Percentiles rank a stretch among this genome's conserved stretches.
Evolutionary conservation across 2,888 invertebrate genomes (phyloP).

Genomic region (Chaetogeoica ovagalla): DNA sequence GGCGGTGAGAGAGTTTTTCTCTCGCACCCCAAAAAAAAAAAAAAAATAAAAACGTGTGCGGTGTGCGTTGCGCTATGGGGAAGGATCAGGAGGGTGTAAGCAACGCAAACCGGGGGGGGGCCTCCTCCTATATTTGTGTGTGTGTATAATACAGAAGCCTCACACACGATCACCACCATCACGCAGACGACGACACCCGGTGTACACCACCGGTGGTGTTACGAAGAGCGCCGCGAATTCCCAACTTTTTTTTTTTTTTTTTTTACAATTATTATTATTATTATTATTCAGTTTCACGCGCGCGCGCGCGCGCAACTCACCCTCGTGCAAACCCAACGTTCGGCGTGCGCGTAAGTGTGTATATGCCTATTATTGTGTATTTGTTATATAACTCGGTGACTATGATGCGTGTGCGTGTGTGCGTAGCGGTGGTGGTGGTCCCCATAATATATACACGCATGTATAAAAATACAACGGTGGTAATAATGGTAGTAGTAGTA

Average conservation of each 20-base stretch:
- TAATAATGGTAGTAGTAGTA: no score
- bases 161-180: neutral
- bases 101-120: slow-evolving; percentile 3
- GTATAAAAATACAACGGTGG: no score
- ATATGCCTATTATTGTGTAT: slow-evolving; percentile 48
- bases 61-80: neutral
- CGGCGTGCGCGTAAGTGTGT: slow-evolving; percentile 2
- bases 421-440: neutral
- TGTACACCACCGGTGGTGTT: slow-evolving; percentile 28
- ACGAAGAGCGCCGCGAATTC: slow-evolving; percentile 31
- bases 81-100: no score
- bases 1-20: slow-evolving; percentile 27
- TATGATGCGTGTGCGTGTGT: neutral
- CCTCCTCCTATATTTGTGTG: neutral
- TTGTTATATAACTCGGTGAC: slow-evolving; percentile 31
- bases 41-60: slow-evolving; percentile 1
- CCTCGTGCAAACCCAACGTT: slow-evolving; percentile 19
- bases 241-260: slow-evolving; percentile 38
- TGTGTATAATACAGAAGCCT: slow-evolving; percentile 37
- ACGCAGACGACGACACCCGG: slow-evolving; percentile 13
- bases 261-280: slow-evolving; percentile 13
- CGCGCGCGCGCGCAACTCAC: slow-evolving; percentile 16
- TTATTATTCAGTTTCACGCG: slow-evolving; percentile 48
- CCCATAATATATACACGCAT: neutral
- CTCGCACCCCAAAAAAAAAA: slow-evolving; percentile 45